Percentiles rank a stretch among this genome's conserved stretches.
Evolutionary conservation across 1,140 invertebrate species (phyloP).

Genomic region (Rhopalosiphum padi): DNA sequence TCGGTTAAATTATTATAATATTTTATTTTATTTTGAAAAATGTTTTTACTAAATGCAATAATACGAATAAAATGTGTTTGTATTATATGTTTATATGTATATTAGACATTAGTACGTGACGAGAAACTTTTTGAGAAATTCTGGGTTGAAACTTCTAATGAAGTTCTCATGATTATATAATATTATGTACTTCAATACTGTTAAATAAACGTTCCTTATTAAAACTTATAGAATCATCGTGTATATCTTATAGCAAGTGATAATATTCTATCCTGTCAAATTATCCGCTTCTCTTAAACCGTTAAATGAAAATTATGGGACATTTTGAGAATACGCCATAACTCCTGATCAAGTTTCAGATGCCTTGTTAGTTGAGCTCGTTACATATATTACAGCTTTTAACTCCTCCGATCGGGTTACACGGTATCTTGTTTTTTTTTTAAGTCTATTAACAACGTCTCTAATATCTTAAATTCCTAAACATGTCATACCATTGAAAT

Average conservation of each 20-base stretch:
- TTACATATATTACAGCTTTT: slow-evolving; percentile 30
- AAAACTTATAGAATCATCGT: neutral
- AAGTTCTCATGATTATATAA: neutral
- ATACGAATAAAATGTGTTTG: neutral
- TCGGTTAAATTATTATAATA: neutral
- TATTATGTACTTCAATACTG: neutral
- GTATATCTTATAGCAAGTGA: neutral
- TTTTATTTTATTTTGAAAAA: neutral
- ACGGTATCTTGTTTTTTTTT: neutral
- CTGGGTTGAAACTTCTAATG: neutral
- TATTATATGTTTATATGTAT: neutral
- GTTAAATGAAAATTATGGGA: slow-evolving; percentile 33
- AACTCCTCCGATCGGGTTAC: slow-evolving; percentile 18
- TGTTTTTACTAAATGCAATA: too few relatives aligned
- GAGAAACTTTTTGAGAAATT: neutral
- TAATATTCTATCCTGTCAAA: slow-evolving; percentile 1
- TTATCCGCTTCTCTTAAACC: slow-evolving; percentile 11
- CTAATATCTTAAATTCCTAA: neutral
- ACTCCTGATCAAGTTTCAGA: slow-evolving; percentile 42
- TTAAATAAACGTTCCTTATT: neutral
- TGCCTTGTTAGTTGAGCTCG: slow-evolving; percentile 31
- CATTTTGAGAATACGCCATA: neutral
- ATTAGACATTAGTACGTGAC: neutral
- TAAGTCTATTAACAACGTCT: neutral
- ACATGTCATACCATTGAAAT: neutral